phyloP scores from a whole-genome alignment of 2,797 vertebrate species.

The Gymnothorax javanicus region DNA sequence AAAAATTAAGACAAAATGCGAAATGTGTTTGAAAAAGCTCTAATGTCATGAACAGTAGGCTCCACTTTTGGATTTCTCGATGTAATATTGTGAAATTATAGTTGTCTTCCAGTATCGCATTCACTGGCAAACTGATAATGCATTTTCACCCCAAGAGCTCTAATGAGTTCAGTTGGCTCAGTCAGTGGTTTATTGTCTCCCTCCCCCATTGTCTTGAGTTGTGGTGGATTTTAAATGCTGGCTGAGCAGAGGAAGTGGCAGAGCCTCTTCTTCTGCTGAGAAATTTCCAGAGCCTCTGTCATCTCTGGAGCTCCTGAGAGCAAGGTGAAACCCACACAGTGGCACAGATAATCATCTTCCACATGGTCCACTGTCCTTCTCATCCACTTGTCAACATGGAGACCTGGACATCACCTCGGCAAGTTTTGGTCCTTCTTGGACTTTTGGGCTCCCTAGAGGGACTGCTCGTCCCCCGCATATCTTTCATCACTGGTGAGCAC shows the following conservation, averaged over 20 bases:
- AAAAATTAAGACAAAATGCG: neutral
- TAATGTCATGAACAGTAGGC: neutral
- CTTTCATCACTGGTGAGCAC: slow-evolving; percentile 58
- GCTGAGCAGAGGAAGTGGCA: slow-evolving; percentile 19
- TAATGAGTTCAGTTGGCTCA: neutral
- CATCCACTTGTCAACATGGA: neutral
- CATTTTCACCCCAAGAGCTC: neutral
- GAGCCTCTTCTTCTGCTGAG: neutral
- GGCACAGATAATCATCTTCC: neutral
- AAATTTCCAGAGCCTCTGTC: neutral
- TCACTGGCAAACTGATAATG: neutral
- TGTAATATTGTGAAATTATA: neutral
- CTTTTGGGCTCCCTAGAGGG: slow-evolving; percentile 24
- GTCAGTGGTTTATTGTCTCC: neutral
- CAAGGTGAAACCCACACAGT: neutral
- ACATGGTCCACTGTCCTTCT: neutral
- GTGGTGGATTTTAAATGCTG: neutral
- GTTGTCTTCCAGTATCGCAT: neutral
- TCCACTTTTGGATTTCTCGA: neutral
- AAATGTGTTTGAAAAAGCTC: neutral
- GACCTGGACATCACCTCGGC: neutral
- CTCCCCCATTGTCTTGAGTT: neutral
- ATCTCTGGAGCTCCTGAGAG: neutral
- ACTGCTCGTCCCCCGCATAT: slow-evolving; percentile 46
- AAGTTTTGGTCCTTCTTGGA: slow-evolving; percentile 38